Base-by-base conservation (phyloP, 2,113 vertebrate species). In the Stigmatopora nigra region DNA sequence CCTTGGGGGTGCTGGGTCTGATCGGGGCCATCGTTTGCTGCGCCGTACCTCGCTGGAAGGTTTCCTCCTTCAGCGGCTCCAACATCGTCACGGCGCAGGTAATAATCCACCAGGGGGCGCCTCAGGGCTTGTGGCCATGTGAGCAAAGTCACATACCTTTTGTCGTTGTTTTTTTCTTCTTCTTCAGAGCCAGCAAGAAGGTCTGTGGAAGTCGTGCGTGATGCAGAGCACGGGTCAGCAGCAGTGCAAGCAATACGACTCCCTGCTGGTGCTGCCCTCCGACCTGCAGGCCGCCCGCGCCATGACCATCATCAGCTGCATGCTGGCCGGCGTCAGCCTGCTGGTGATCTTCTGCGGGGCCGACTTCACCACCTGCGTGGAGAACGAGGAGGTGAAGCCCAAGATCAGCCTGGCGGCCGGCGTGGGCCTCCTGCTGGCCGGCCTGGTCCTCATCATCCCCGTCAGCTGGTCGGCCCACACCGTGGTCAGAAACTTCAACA, bases 141-240 rank as follows among this genome's bases (percentile, higher is more conserved):
- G 25, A 31, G 25, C 2, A 31, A 31, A 31, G 25, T 31, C 2
- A 3, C 25, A 31, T 31, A 31, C 25, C 25, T 31, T 31, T 31
- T 1, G 25, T 31, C 2, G 1, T 1, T 31, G 25, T 31, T 31
- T 41, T 41, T 41, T 1, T 53, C 7, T 53, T 41, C 59, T 46
- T 20, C 31, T 7, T 7, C 38, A 90, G 88, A 80, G 59, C 15
- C 35, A 0, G 2, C 61, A 89, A 5, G 87, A 91, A 2, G 91
- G 91, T 45, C 79, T 92, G 31, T 92, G 91, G 91, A 91, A 69
- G 72, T 51, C 22, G 64, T 92, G 91, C n/a, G 89, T 91, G 76
- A 68, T 77, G n/a, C 91, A 92, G 89, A 92, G 91, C 48, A 92
- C 91, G 0, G 91, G 91, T 2, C 91, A 92, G 87, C 89, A 91